Conservation (phyloP, 1,140 invertebrate genomes). For the Drosophila asahinai region DNA sequence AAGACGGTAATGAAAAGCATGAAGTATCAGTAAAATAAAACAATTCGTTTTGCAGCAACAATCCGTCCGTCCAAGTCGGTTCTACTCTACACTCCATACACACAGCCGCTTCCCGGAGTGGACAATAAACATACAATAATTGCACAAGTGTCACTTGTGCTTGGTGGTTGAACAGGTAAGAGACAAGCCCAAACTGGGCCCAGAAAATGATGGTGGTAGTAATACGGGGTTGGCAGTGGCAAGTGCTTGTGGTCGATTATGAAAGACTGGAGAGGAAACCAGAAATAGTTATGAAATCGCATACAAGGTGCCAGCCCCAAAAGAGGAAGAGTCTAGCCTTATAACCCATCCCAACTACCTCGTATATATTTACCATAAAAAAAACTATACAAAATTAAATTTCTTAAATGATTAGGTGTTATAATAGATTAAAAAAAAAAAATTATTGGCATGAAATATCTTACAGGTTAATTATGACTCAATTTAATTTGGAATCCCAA, state of each 20-base stretch:
- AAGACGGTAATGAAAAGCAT: constrained; percentile 18
- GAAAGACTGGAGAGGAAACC: constrained; percentile 30
- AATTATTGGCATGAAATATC: neutral
- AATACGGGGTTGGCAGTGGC: constrained; percentile 26
- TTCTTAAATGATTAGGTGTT: neutral
- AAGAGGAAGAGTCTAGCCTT: neutral
- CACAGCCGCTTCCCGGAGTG: constrained; percentile 22
- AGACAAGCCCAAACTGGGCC: constrained; percentile 42
- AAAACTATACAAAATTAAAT: neutral
- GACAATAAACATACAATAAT: constrained; percentile 67
- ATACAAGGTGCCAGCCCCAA: constrained; percentile 19
- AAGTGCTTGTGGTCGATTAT: constrained; percentile 46
- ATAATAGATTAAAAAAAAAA: neutral
- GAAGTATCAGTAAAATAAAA: constrained; percentile 23
- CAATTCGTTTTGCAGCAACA: constrained; percentile 26
- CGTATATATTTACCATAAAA: too few species aligned
- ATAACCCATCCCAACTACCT: neutral
- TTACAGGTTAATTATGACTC: neutral
- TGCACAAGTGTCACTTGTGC: constrained; percentile 71
- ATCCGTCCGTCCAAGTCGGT: constrained; percentile 29
- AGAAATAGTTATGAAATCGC: constrained; percentile 36
- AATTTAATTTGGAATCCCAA: neutral
- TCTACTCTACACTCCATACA: constrained; percentile 14
- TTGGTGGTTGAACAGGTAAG: constrained; percentile 46
- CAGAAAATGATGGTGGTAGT: constrained; percentile 23